These are phyloP conservation scores for Agriopis leucophaearia DNA, from an alignment of 2,888 invertebrate species.

Conservation along the genomic window DNA sequence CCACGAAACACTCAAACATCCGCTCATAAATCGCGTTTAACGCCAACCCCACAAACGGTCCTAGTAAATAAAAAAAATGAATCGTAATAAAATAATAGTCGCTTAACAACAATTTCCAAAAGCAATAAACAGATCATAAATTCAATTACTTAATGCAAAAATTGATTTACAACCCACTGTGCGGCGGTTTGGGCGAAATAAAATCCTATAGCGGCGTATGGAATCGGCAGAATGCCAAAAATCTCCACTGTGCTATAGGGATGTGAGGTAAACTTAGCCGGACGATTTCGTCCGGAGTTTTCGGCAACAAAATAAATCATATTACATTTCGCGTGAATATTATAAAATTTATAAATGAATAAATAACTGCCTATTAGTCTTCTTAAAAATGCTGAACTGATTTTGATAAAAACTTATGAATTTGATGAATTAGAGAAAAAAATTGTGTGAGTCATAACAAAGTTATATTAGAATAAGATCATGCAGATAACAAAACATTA, in stretches of 20 bases:
- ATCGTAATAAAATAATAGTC: constrained; percentile 66
- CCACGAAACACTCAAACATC: constrained; percentile 8
- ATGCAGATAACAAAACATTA: too few relatives aligned
- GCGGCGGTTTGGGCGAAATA: constrained; percentile 69
- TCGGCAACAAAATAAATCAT: neutral
- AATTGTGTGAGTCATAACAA: too few relatives aligned
- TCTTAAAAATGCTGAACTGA: too few relatives aligned
- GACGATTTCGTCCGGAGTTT: neutral
- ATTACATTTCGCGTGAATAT: neutral
- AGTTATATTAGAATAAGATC: too few relatives aligned
- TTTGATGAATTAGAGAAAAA: too few relatives aligned
- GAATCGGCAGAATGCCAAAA: constrained; percentile 77
- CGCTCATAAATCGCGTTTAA: constrained; percentile 11
- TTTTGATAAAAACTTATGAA: too few relatives aligned
- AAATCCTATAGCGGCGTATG: constrained; percentile 67
- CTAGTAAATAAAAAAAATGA: constrained; percentile 45
- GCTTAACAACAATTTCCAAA: constrained; percentile 77
- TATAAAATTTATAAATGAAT: too few relatives aligned
- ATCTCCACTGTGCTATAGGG: constrained; percentile 63
- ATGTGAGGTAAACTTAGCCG: constrained; percentile 34
- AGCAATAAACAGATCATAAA: constrained; percentile 82
- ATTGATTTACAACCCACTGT: constrained; percentile 73
- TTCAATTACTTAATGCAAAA: constrained; percentile 84
- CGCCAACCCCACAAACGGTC: constrained; percentile 22
- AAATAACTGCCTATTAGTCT: too few relatives aligned